Evolutionary conservation across 2,797 vertebrate species (phyloP), one percentile per base, ranked within the genome.

Genomic region (Smutsia temminckii): DNA sequence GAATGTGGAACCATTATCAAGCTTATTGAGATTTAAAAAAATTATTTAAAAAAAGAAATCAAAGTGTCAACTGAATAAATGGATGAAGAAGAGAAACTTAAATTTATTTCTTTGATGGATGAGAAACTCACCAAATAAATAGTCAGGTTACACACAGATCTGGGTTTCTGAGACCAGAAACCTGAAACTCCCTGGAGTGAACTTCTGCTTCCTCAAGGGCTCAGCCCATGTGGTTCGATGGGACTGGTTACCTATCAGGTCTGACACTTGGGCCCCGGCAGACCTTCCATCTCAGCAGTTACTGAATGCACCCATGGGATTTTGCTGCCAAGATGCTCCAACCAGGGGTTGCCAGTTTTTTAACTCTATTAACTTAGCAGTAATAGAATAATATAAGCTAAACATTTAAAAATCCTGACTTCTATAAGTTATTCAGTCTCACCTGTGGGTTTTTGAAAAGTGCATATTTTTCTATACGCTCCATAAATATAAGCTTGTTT

Each of bases 361-460:
- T 61, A 89, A 93, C 21, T 72, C 72, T 49, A 89, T 80, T 85
- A 86, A 94, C 40, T 94, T 29, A 75, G 46, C 77, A 89, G 27
- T 49, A 25, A 94, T 2, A 46, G 49, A 89, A 64, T 66, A 55
- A 74, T 59, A 53, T 14, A 88, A 61, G 29, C 23, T 4, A 27
- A 18, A 85, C 57, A 78, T 57, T 84, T 78, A 55, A 81, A 88
- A 79, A 81, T 71, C 20, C 25, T 83, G 13, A 85, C 17, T 20
- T 92, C 66, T 77, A 4, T 66, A 89, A 87, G 8, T 69, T 83
- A 49, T 8, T 80, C 34, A 96, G 81, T 86, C 97, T 98, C 95
- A 99, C 99, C 99, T 99, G 99, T 3, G 99, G 99, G 97, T 99
- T 99, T 98, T 99, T 99, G 98, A 99, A 99, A 97, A 99, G 98